These are phyloP conservation scores for Bursaphelenchus okinawaensis DNA, from an alignment of 2,888 invertebrate genomes.

Conservation along the genomic window DNA sequence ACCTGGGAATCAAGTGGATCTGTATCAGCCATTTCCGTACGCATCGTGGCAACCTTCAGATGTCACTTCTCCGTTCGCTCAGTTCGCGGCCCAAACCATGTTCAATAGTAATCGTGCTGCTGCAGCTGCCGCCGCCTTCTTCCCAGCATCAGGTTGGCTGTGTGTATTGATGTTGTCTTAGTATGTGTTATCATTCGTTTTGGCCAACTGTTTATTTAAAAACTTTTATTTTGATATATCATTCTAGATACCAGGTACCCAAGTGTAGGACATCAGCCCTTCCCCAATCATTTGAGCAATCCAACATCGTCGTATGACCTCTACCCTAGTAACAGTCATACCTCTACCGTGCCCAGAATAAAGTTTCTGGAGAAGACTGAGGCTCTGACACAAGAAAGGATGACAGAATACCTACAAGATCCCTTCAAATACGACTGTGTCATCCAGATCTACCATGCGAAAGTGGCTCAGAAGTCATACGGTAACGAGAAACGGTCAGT, in stretches of 20 bases:
- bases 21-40: neutral
- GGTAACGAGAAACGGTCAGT: slow-evolving; percentile 86
- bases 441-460: slow-evolving; percentile 93
- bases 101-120: neutral
- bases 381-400: slow-evolving; percentile 68
- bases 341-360: neutral
- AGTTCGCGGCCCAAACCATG: neutral
- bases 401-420: slow-evolving; percentile 79
- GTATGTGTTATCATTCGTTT: too few relatives aligned
- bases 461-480: slow-evolving; percentile 98
- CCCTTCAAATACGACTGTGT: slow-evolving; percentile 67
- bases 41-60: neutral
- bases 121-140: neutral
- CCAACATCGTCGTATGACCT: neutral
- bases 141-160: neutral
- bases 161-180: neutral
- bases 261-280: neutral
- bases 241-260: neutral
- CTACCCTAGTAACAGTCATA: neutral
- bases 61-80: neutral
- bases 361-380: neutral
- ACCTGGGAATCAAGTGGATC: neutral
- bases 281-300: neutral
- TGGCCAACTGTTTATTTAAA: too few relatives aligned
- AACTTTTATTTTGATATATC: too few relatives aligned